Conservation (phyloP, 1,140 invertebrate species). For the Homarus americanus region DNA sequence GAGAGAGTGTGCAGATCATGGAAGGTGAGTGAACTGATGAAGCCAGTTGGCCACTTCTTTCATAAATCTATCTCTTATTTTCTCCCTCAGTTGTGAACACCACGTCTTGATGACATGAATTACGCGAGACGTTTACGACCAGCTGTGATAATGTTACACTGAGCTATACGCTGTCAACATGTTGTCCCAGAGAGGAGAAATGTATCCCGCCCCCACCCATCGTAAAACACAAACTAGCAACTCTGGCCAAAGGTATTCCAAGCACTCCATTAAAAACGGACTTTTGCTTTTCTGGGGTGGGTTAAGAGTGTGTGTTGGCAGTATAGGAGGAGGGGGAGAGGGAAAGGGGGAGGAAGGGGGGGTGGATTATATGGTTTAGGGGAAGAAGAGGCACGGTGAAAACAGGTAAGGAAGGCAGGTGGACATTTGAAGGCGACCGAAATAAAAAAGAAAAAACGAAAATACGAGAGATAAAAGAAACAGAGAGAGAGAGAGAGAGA, state of each 20-base stretch:
- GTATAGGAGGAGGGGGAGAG: background rate
- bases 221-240: conserved; percentile 17
- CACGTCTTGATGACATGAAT: background rate
- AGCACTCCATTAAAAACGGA: conserved; percentile 52
- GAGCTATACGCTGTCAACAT: background rate
- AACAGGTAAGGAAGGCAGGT: background rate
- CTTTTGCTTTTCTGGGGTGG: conserved; percentile 36
- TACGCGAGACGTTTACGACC: background rate
- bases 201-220: too few relatives aligned
- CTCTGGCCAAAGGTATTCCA: conserved; percentile 35
- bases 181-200: too few relatives aligned
- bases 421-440: background rate
- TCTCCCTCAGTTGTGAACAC: background rate
- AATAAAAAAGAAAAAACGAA: conserved; percentile 9
- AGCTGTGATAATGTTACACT: background rate
- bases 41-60: background rate
- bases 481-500: too few relatives aligned
- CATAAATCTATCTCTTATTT: background rate
- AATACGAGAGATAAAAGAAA: too few relatives aligned
- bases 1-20: too few relatives aligned
- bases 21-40: conserved; percentile 40
- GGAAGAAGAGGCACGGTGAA: background rate
- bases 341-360: background rate
- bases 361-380: background rate
- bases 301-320: background rate